These are phyloP conservation scores for Trachelus iudaicus DNA, from an alignment of 2,888 invertebrate species.

Conservation along the genomic window DNA sequence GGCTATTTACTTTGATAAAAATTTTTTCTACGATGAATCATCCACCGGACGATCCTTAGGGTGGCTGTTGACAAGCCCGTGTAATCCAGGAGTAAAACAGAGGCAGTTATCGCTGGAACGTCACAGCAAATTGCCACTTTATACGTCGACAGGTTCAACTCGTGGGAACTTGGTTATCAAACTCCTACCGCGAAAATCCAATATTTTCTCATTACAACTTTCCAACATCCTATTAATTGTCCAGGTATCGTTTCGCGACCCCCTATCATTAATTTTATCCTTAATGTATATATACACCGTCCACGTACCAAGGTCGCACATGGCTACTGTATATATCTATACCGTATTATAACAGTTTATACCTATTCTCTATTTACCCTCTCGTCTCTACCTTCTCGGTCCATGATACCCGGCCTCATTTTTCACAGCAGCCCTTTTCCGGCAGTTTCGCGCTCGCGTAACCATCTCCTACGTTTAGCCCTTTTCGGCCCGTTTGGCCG, in stretches of 20 bases:
- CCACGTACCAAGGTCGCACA: not conserved
- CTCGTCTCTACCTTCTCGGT: not conserved
- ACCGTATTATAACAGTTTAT: not conserved
- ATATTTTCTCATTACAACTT: conserved; percentile 28
- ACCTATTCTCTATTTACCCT: not conserved
- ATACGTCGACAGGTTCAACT: not conserved
- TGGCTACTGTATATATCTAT: not conserved
- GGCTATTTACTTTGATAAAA: too few species aligned
- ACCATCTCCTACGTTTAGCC: not conserved
- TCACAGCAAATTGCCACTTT: too few species aligned
- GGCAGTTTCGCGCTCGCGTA: not conserved
- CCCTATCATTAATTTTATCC: conserved; percentile 4
- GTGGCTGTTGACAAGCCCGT: too few species aligned
- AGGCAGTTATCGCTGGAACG: too few species aligned
- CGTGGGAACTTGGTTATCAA: not conserved
- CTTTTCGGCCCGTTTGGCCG: not conserved
- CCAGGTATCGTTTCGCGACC: not conserved
- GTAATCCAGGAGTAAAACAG: too few species aligned
- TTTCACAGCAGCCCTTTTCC: conserved; percentile 2
- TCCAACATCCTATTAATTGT: conserved; percentile 24
- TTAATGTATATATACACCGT: not conserved
- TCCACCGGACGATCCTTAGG: too few species aligned
- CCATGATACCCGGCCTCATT: not conserved
- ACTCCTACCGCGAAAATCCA: conserved; percentile 14
- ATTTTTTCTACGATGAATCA: too few species aligned